These are phyloP conservation scores for Mesoclemmys tuberculata DNA, from an alignment of 2,113 vertebrate genomes.

Conservation along the genomic window DNA sequence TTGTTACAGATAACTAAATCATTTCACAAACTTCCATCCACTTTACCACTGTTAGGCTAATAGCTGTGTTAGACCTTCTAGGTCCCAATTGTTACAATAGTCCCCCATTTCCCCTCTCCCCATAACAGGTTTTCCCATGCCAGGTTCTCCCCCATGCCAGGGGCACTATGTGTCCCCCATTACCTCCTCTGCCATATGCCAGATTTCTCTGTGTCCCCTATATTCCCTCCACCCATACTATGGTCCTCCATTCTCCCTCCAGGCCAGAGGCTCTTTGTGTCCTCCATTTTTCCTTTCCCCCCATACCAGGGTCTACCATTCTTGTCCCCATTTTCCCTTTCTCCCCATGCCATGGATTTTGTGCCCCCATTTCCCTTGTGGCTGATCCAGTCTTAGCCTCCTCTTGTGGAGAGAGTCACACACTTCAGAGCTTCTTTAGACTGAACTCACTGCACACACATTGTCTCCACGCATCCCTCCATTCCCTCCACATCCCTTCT, in stretches of 20 bases:
- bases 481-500: rapidly evolving
- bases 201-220: neutral
- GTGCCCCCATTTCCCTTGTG: neutral
- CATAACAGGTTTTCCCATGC: neutral
- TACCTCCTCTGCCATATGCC: neutral
- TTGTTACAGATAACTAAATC: neutral
- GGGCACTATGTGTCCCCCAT: neutral
- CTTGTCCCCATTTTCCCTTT: neutral
- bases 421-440: neutral
- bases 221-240: neutral
- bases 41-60: neutral
- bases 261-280: neutral
- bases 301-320: rapidly evolving
- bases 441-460: rapidly evolving
- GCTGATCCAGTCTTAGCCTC: neutral
- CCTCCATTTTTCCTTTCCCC: neutral
- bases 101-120: neutral
- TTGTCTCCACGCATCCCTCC: rapidly evolving
- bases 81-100: neutral
- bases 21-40: neutral
- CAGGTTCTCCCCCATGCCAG: neutral
- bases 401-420: neutral
- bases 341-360: neutral
- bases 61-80: neutral
- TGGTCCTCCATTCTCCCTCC: neutral